phyloP scores from a whole-genome alignment of 2,888 invertebrate species.

The Masnerella sp. region DNA sequence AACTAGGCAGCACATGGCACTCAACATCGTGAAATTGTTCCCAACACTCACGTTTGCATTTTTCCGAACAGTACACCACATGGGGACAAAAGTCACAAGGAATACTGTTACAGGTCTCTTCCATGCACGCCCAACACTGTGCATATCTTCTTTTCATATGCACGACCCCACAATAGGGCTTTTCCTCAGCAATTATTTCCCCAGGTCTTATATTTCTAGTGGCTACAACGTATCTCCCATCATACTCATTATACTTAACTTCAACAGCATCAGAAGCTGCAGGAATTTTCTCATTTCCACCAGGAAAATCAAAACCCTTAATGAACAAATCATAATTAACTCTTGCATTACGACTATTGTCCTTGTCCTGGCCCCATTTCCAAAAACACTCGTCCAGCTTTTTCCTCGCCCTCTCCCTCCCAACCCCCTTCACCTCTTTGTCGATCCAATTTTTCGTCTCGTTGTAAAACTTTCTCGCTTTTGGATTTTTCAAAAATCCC shows the following conservation, averaged over 20 bases:
- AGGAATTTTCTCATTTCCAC: background rate
- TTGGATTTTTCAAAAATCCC: constrained; percentile 64
- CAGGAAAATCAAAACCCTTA: background rate
- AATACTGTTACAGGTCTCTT: background rate
- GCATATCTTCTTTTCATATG: background rate
- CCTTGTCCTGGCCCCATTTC: background rate
- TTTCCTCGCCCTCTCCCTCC: constrained; percentile 70
- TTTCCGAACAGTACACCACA: background rate
- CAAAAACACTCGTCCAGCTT: constrained; percentile 69
- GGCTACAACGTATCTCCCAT: background rate
- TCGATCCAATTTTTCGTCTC: constrained; percentile 63
- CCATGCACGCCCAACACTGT: background rate
- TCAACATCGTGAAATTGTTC: background rate
- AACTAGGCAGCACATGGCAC: background rate
- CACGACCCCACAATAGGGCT: background rate
- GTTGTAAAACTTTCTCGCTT: constrained; percentile 55
- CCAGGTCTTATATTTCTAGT: background rate
- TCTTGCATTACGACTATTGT: too few species aligned
- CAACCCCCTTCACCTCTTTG: constrained; percentile 32
- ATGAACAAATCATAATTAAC: too few species aligned
- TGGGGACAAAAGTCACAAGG: background rate
- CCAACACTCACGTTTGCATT: background rate
- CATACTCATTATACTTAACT: background rate
- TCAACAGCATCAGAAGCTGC: background rate
- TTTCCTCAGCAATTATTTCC: background rate